Percentiles rank a stretch among this genome's conserved stretches.
phyloP scores from a whole-genome alignment of 2,113 vertebrate species.

The Salvator merianae region DNA sequence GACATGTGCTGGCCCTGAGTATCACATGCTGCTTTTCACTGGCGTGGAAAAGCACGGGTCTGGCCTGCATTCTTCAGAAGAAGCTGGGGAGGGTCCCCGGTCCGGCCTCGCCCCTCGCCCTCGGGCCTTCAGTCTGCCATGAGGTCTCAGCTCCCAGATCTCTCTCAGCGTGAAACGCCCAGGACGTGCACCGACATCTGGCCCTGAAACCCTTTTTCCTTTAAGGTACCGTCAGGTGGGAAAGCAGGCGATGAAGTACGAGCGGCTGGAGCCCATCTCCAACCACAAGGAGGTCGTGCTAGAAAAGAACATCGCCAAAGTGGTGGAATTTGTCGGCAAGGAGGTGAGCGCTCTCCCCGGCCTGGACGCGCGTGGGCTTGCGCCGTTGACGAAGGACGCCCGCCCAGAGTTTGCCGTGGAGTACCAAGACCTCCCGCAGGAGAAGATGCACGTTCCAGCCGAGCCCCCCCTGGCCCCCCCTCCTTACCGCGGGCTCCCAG shows the following conservation, averaged over 20 bases:
- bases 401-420: neutral
- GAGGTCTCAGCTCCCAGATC: neutral
- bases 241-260: neutral
- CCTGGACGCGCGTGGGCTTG: neutral
- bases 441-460: fast-evolving
- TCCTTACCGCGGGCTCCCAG: neutral
- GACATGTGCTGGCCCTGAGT: too few species aligned
- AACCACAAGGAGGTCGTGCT: neutral
- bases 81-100: too few species aligned
- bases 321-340: neutral
- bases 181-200: too few species aligned
- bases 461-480: neutral
- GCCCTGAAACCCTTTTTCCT: neutral
- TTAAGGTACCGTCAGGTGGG: conserved; percentile 7
- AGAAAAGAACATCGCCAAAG: neutral
- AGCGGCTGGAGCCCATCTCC: conserved; percentile 7
- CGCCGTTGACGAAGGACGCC: neutral
- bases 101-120: too few species aligned
- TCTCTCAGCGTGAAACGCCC: too few species aligned
- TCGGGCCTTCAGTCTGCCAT: too few species aligned
- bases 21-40: too few species aligned
- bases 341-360: neutral
- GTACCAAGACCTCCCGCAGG: neutral
- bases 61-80: too few species aligned
- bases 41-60: too few species aligned